Evolutionary conservation across 2,797 vertebrate genomes (phyloP).

Genomic region (Setipinna tenuifilis): DNA sequence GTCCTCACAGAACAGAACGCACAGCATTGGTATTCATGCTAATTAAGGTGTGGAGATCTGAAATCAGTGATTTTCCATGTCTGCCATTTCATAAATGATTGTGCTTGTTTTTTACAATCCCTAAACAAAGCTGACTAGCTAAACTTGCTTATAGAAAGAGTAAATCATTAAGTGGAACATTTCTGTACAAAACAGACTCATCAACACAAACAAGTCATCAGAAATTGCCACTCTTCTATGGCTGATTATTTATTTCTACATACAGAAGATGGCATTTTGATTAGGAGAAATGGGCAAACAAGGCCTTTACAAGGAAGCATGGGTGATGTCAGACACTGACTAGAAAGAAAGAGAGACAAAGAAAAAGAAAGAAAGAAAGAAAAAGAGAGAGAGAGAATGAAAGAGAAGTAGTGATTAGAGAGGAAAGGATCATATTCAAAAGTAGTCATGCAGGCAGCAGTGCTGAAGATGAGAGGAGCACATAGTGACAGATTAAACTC

Average conservation of each 20-base stretch:
- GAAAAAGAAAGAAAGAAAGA: not conserved
- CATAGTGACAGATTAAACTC: conserved; percentile 14
- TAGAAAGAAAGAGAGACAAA: not conserved
- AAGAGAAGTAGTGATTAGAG: too few relatives aligned
- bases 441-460: too few relatives aligned
- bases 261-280: not conserved
- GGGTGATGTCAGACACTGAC: not conserved
- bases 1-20: too few relatives aligned
- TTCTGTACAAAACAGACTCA: not conserved
- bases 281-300: not conserved
- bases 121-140: not conserved
- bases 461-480: too few relatives aligned
- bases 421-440: too few relatives aligned
- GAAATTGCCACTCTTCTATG: not conserved
- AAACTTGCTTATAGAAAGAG: not conserved
- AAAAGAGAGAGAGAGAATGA: too few relatives aligned
- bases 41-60: too few relatives aligned
- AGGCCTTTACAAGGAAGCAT: not conserved
- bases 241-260: not conserved
- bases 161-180: not conserved
- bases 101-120: not conserved
- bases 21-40: too few relatives aligned
- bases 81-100: too few relatives aligned
- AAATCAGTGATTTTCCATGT: too few relatives aligned
- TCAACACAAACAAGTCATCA: not conserved